A percentile compares a stretch with the other conserved stretches of the same genome.
These are phyloP conservation scores for Globia sparganii DNA, from an alignment of 2,888 invertebrate species.

Conservation along the genomic window DNA sequence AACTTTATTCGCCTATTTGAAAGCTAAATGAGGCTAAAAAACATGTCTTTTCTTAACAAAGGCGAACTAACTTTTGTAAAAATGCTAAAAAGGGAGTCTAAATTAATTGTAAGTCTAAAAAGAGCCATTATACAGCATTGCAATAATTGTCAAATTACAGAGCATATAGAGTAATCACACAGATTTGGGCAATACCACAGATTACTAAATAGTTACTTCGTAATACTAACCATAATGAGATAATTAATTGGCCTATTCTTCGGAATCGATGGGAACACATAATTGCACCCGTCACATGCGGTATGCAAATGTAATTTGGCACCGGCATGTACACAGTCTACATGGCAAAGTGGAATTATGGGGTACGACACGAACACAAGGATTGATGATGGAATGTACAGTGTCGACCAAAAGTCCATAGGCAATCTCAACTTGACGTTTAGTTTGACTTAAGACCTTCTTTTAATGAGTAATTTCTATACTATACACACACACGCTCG, in stretches of 20 bases:
- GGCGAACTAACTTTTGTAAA: neutral
- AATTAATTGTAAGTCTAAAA: neutral
- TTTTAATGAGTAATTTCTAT: too few relatives aligned
- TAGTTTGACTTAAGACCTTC: too few relatives aligned
- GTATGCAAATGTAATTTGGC: constrained; percentile 60
- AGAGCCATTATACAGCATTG: neutral
- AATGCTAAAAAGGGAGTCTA: neutral
- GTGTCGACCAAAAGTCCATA: too few relatives aligned
- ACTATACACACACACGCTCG: too few relatives aligned
- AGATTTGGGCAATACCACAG: too few relatives aligned
- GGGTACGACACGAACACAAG: neutral
- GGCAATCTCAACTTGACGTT: too few relatives aligned
- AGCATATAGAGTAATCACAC: neutral
- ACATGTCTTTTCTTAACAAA: neutral
- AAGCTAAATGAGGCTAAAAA: constrained; percentile 1
- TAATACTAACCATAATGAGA: too few relatives aligned
- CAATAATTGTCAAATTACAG: constrained; percentile 20
- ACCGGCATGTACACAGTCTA: constrained; percentile 5
- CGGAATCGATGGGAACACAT: constrained; percentile 5
- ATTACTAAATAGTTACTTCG: too few relatives aligned
- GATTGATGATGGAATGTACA: constrained; percentile 18
- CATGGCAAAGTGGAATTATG: constrained; percentile 4
- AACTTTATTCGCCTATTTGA: constrained; percentile 2
- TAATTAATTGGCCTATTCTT: constrained; percentile 23
- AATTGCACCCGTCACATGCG: constrained; percentile 19